Evolutionary conservation across 2,888 invertebrate genomes (phyloP), one percentile per base, ranked within the genome.

Genomic region (Habrosyne pyritoides): DNA sequence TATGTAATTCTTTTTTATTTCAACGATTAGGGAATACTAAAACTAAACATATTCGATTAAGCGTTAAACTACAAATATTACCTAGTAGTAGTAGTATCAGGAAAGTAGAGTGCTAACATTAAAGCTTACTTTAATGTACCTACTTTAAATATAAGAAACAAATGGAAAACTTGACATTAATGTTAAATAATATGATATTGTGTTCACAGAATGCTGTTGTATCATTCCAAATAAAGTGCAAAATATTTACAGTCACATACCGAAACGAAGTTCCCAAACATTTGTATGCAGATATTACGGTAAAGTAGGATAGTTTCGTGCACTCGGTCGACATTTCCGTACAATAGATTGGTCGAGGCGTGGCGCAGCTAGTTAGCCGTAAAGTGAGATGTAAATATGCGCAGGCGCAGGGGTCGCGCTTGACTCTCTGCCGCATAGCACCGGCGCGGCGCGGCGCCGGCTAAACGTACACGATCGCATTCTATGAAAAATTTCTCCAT

Each of bases 271-370:
- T 81, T 81, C 77, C 73, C 77, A 82, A 86, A 86, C 86, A 87
- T 88, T 87, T 86, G 78, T 85, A 89, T 88, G 86, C 83, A 85
- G 82, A 86, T 88, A 86, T 75, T 81, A 84, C 82, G 80, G 84
- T 87, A 84, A 81, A 83, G 78, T 83, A 76, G 84, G 78, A 90
- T 90, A 85, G 88, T 88, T 90, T 87, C 86, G 87, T 87, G 87
- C 79, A 67, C 66, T 42, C 72, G 71, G 63, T 63, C 82, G 81
- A 86, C 84, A 90, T 91, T 90, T 90, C 90, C 87, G 86, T 84
- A 89, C 86, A 91, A 89, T 88, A 84, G 87, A 82, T 81, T 71
- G 80, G 79, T 60, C 73, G 70, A 71, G 74, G 79, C 74, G 78
- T 71, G 73, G 80, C 67, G 73, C 68, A 67, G 75, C 82, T 84